phyloP scores from a whole-genome alignment of 2,113 vertebrate species.

The Anarhynchus alexandrinus region DNA sequence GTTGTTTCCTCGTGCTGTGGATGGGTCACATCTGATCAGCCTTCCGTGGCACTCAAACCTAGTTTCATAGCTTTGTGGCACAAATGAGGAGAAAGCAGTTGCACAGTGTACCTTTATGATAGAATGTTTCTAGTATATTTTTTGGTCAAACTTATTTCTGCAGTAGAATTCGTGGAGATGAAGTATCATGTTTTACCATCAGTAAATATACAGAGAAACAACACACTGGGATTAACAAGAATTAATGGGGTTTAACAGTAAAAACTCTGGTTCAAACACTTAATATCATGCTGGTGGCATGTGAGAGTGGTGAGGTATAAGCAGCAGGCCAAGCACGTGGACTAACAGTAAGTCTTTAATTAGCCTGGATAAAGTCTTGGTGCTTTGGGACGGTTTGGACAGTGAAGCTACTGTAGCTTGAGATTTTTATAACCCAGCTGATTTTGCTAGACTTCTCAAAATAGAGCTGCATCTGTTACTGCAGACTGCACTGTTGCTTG shows the following conservation, averaged over 20 bases:
- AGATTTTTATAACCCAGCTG: background rate
- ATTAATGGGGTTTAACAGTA: background rate
- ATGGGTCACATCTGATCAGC: background rate
- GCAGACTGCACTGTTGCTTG: background rate
- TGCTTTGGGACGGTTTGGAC: background rate
- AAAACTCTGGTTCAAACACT: background rate
- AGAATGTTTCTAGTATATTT: background rate
- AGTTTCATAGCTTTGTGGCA: background rate
- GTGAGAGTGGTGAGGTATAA: background rate
- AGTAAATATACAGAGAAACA: background rate
- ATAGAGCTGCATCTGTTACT: background rate
- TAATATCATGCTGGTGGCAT: background rate
- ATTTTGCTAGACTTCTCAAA: background rate
- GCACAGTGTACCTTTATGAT: background rate
- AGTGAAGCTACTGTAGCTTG: background rate
- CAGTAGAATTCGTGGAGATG: background rate
- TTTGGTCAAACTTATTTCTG: background rate
- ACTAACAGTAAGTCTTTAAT: background rate
- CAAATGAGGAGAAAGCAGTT: background rate
- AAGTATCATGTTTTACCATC: background rate
- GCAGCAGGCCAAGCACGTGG: background rate
- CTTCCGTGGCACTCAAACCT: background rate
- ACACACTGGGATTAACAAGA: background rate
- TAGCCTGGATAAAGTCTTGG: background rate
- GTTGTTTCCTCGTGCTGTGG: rapidly evolving